Percentiles rank a stretch among this genome's conserved stretches.
These are phyloP conservation scores for Dendroctonus ponderosae DNA, from an alignment of 1,140 invertebrate genomes.

Conservation along the genomic window DNA sequence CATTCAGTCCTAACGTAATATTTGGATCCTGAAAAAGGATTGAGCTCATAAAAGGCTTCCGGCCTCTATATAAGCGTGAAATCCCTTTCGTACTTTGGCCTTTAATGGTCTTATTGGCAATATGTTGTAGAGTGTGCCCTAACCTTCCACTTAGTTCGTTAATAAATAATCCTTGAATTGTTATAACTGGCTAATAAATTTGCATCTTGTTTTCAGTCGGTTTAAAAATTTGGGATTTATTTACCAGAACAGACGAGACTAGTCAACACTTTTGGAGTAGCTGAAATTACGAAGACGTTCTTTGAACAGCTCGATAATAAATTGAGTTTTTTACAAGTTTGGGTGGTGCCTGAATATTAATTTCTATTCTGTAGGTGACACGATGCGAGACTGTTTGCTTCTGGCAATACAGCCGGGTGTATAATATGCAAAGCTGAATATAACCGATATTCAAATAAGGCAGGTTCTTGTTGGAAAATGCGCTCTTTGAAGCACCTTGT, in stretches of 20 bases:
- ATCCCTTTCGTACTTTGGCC: neutral
- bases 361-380: conserved; percentile 19
- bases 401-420: conserved; percentile 17
- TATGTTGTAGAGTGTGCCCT: too few relatives aligned
- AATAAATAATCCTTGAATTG: too few relatives aligned
- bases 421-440: conserved; percentile 28
- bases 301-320: neutral
- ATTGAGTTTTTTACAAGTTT: neutral
- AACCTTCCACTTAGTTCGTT: too few relatives aligned
- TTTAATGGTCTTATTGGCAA: too few relatives aligned
- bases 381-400: conserved; percentile 20
- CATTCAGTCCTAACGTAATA: conserved; percentile 3
- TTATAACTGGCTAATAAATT: too few relatives aligned
- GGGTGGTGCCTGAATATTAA: conserved; percentile 14
- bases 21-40: conserved; percentile 3
- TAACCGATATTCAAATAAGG: conserved; percentile 31
- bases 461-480: conserved; percentile 11
- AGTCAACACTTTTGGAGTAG: too few relatives aligned
- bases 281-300: too few relatives aligned
- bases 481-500: conserved; percentile 10
- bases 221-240: too few relatives aligned
- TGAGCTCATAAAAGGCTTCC: conserved; percentile 7
- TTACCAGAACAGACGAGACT: too few relatives aligned
- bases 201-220: too few relatives aligned
- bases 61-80: neutral